These are phyloP conservation scores for Drosophila erecta DNA, from an alignment of 1,140 invertebrate species.

Conservation along the genomic window DNA sequence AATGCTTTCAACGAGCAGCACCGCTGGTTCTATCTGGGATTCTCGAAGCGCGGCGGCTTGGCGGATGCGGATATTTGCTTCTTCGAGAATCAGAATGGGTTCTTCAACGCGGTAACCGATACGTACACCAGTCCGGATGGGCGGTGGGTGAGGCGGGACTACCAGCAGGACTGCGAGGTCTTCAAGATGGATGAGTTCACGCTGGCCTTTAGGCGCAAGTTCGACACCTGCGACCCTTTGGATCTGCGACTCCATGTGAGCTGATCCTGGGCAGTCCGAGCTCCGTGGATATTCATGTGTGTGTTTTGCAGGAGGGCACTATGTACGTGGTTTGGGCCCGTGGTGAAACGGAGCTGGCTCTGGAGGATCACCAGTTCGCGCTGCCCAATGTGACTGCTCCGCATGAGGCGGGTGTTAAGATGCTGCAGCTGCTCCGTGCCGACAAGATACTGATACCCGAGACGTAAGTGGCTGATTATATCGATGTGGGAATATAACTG, in stretches of 20 bases:
- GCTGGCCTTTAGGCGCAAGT: conserved; percentile 91
- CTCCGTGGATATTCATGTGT: too few relatives aligned
- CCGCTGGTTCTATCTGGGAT: conserved; percentile 94
- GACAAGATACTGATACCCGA: conserved; percentile 83
- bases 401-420: conserved; percentile 75
- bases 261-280: not conserved
- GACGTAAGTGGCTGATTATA: conserved; percentile 80
- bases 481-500: too few relatives aligned
- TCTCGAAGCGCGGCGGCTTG: conserved; percentile 94
- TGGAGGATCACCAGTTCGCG: conserved; percentile 78
- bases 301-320: conserved; percentile 87
- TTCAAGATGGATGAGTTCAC: conserved; percentile 88
- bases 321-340: conserved; percentile 89
- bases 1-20: conserved; percentile 83
- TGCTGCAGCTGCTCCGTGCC: conserved; percentile 79
- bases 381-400: conserved; percentile 74
- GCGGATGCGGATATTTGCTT: conserved; percentile 94
- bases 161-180: conserved; percentile 92
- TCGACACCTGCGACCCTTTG: conserved; percentile 95
- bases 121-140: conserved; percentile 89
- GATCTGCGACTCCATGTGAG: conserved; percentile 95
- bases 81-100: conserved; percentile 86
- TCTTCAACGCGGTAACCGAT: conserved; percentile 86
- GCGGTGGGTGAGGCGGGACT: conserved; percentile 88
- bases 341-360: conserved; percentile 85